Percentiles rank a stretch among this genome's conserved stretches.
Conservation (phyloP, 2,888 invertebrate genomes). For the Neocrepidodera transversa region DNA sequence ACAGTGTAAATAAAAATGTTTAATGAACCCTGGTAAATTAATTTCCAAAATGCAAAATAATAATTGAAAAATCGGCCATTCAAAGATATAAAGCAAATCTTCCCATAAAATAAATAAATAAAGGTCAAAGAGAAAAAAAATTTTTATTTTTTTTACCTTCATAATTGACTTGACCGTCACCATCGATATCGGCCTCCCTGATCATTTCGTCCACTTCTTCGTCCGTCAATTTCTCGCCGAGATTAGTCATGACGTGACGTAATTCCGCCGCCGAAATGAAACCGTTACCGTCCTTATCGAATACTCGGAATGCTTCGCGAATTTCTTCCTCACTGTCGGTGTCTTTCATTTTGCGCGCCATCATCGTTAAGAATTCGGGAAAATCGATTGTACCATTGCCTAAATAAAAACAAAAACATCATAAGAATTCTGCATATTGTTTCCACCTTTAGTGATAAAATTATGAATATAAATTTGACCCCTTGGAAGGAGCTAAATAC, state of each 20-base stretch:
- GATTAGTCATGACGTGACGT: constrained; percentile 99
- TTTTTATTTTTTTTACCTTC: no score
- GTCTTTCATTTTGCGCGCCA: constrained; percentile 99
- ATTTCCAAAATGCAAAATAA: no score
- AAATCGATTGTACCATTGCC: constrained; percentile 99
- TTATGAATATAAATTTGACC: no score
- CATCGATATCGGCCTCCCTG: constrained; percentile 98
- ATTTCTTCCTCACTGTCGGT: constrained; percentile 99
- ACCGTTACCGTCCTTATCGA: constrained; percentile 99
- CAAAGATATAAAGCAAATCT: no score
- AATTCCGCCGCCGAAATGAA: constrained; percentile 98
- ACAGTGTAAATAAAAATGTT: not conserved
- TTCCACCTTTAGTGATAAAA: no score
- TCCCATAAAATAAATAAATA: no score
- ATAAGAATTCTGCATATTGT: no score
- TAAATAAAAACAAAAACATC: constrained; percentile 58
- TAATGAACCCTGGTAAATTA: not conserved
- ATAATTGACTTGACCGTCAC: constrained; percentile 98
- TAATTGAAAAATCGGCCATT: no score
- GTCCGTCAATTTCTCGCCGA: constrained; percentile 98
- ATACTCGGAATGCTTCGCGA: constrained; percentile 98
- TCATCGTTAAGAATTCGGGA: constrained; percentile 99
- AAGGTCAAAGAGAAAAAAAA: no score
- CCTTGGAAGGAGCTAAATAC: no score
- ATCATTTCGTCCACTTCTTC: constrained; percentile 99